Evolutionary conservation across 2,797 vertebrate species (phyloP).

Genomic region (Sebastiscus tertius): DNA sequence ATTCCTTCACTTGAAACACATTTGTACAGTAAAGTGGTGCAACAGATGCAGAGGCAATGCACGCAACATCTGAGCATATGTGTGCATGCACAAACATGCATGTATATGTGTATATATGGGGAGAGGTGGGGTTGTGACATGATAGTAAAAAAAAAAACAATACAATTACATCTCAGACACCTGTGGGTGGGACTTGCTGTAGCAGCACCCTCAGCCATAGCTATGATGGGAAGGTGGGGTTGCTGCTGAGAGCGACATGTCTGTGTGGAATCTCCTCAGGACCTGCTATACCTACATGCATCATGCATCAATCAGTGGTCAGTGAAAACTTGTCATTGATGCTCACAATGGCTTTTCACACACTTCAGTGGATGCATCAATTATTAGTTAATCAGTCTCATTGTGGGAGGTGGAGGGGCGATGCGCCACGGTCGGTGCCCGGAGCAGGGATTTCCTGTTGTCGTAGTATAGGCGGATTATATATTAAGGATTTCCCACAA

Average conservation of each 20-base stretch:
- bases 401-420: background rate
- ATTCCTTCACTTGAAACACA: slow-evolving; percentile 6
- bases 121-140: background rate
- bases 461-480: background rate
- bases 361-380: background rate
- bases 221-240: too few species aligned
- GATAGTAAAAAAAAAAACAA: background rate
- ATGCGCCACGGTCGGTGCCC: background rate
- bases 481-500: background rate
- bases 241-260: background rate
- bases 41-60: background rate
- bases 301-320: background rate
- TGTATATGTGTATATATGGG: background rate
- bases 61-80: background rate
- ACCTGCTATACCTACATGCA: background rate
- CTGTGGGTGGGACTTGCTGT: background rate
- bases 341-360: background rate
- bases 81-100: background rate
- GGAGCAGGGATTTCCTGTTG: background rate
- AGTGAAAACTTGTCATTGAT: background rate
- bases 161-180: background rate
- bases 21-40: background rate
- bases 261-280: background rate
- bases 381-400: background rate
- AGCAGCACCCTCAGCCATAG: background rate